Percentiles rank a stretch among this genome's conserved stretches.
These are phyloP conservation scores for Lophochroa leadbeateri DNA, from an alignment of 2,113 vertebrate genomes.

Conservation along the genomic window DNA sequence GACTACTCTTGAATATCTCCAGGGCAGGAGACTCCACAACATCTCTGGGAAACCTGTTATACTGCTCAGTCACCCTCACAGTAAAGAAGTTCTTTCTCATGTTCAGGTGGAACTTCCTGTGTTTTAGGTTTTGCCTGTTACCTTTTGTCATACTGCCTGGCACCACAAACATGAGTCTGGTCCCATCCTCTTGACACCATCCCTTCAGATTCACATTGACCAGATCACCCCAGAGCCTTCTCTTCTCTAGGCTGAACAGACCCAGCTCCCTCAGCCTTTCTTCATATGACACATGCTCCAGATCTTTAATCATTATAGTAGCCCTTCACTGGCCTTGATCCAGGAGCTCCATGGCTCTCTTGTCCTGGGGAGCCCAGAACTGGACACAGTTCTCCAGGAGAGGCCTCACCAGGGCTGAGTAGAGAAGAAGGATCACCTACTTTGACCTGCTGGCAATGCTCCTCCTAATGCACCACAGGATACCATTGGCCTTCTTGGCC, in stretches of 20 bases:
- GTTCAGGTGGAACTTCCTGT: background rate
- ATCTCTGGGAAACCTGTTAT: background rate
- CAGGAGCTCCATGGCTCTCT: background rate
- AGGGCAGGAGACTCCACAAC: background rate
- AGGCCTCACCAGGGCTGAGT: background rate
- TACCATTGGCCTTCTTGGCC: background rate
- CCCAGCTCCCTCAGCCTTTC: background rate
- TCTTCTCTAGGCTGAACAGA: background rate
- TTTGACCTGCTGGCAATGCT: background rate
- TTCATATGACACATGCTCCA: background rate
- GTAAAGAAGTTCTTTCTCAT: background rate
- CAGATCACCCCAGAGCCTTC: background rate
- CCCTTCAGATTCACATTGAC: background rate
- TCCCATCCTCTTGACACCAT: background rate
- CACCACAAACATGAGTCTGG: background rate
- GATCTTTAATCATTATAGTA: background rate
- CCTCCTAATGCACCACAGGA: background rate
- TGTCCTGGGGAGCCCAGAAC: background rate
- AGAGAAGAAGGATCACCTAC: background rate
- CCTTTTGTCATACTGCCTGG: background rate
- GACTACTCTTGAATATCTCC: background rate
- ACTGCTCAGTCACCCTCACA: background rate
- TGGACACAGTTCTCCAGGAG: background rate
- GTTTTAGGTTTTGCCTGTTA: background rate
- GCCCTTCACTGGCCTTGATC: background rate